Evolutionary conservation across 2,797 vertebrate genomes (phyloP).

Genomic region (Argya squamiceps): DNA sequence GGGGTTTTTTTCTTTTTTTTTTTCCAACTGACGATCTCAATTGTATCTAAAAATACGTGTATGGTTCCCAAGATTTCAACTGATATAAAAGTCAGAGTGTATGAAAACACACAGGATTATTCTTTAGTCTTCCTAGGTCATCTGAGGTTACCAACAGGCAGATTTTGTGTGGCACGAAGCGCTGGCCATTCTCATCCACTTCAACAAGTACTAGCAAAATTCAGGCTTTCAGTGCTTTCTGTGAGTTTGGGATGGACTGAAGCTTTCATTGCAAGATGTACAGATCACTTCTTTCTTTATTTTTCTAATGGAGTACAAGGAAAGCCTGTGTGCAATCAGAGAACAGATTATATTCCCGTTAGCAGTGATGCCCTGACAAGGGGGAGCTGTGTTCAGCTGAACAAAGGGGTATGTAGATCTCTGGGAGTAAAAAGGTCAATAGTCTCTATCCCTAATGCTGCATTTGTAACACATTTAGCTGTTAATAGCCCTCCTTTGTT

Average conservation of each 20-base stretch:
- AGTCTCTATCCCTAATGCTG: conserved; percentile 66
- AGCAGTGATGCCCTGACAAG: conserved; percentile 28
- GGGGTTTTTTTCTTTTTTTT: background rate
- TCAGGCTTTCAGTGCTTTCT: background rate
- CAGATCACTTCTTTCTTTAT: conserved; percentile 51
- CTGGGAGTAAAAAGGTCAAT: conserved; percentile 50
- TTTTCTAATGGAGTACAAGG: conserved; percentile 42
- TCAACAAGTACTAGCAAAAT: background rate
- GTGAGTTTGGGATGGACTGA: background rate
- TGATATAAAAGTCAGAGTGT: background rate
- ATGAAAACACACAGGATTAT: background rate
- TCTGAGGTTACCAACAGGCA: conserved; percentile 14
- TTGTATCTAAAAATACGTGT: background rate
- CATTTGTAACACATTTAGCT: conserved; percentile 61
- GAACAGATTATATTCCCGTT: conserved; percentile 50
- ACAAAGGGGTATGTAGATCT: conserved; percentile 57
- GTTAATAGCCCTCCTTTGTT: conserved; percentile 60
- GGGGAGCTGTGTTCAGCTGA: conserved; percentile 34
- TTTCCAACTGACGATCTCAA: background rate
- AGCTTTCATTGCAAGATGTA: background rate
- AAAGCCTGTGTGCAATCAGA: conserved; percentile 32
- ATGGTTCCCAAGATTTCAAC: background rate
- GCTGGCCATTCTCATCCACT: background rate
- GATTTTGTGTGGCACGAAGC: background rate
- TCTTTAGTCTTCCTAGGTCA: background rate